Conservation (phyloP, 2,888 invertebrate species). For the Labia minor region DNA sequence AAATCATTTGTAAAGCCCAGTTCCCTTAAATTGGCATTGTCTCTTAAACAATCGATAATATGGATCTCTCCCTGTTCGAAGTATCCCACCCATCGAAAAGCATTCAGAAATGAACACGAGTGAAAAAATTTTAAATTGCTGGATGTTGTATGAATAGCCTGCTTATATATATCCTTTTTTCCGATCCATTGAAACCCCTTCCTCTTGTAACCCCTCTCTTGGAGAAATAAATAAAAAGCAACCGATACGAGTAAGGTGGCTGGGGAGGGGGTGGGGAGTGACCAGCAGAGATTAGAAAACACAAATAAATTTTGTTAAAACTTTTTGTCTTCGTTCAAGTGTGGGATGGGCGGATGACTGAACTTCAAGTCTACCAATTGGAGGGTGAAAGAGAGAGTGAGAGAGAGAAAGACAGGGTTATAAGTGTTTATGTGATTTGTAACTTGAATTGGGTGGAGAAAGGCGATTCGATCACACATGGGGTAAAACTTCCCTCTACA, state of each 20-base stretch:
- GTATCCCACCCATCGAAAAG: no score
- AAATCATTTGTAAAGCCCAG: no score
- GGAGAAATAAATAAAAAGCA: conserved; percentile 13
- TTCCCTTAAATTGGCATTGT: no score
- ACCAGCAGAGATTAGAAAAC: conserved; percentile 8
- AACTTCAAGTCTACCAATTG: no score
- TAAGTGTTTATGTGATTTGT: conserved; percentile 13
- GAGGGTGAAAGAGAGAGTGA: background rate
- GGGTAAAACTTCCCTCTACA: background rate
- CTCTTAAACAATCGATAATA: no score
- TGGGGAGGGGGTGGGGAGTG: background rate
- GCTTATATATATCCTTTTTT: background rate
- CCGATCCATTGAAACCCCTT: background rate
- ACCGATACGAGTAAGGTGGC: background rate
- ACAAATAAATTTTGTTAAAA: conserved; percentile 6
- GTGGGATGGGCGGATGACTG: background rate
- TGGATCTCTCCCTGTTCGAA: no score
- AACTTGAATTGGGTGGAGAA: conserved; percentile 13
- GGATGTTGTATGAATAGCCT: no score
- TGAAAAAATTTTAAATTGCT: background rate
- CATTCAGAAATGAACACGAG: background rate
- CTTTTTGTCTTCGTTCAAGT: background rate
- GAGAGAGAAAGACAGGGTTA: background rate
- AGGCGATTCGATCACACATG: background rate
- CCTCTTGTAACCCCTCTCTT: background rate